A percentile compares a stretch with the other conserved stretches of the same genome.
Conservation (phyloP, 2,888 invertebrate genomes). For the Pachydiplax longipennis region DNA sequence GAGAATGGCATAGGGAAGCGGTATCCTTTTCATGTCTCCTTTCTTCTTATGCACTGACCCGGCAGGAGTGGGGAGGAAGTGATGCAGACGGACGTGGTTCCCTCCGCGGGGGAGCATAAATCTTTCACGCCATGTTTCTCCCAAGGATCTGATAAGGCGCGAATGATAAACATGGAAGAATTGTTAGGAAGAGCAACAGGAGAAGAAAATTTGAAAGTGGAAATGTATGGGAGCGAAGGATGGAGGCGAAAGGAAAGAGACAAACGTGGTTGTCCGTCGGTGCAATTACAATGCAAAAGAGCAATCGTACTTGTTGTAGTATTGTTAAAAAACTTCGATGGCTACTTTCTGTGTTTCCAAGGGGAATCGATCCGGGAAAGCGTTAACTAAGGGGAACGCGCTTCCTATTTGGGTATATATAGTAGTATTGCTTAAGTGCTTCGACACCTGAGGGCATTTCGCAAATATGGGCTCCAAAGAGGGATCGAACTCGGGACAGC, state of each 20-base stretch:
- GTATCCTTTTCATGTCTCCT: conserved; percentile 3
- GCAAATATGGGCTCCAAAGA: too few relatives aligned
- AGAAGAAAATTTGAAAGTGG: neutral
- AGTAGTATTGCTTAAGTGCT: too few relatives aligned
- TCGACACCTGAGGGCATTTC: too few relatives aligned
- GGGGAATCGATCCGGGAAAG: too few relatives aligned
- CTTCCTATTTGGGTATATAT: too few relatives aligned
- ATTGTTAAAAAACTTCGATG: too few relatives aligned
- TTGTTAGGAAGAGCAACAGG: neutral
- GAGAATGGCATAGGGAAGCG: neutral
- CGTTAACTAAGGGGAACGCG: too few relatives aligned
- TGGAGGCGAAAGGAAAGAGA: neutral
- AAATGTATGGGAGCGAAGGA: neutral
- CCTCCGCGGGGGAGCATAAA: conserved; percentile 9
- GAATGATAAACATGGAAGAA: conserved; percentile 17
- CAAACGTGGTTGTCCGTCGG: too few relatives aligned
- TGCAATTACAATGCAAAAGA: too few relatives aligned
- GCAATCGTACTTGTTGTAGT: too few relatives aligned
- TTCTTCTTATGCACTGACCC: conserved; percentile 36
- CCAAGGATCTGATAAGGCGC: conserved; percentile 9
- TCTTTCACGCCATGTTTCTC: conserved; percentile 24
- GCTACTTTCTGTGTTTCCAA: too few relatives aligned
- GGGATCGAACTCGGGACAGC: too few relatives aligned
- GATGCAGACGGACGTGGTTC: neutral
- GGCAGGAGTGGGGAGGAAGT: neutral